phyloP scores from a whole-genome alignment of 2,113 vertebrate species.

The Forbesichthys agassizii region DNA sequence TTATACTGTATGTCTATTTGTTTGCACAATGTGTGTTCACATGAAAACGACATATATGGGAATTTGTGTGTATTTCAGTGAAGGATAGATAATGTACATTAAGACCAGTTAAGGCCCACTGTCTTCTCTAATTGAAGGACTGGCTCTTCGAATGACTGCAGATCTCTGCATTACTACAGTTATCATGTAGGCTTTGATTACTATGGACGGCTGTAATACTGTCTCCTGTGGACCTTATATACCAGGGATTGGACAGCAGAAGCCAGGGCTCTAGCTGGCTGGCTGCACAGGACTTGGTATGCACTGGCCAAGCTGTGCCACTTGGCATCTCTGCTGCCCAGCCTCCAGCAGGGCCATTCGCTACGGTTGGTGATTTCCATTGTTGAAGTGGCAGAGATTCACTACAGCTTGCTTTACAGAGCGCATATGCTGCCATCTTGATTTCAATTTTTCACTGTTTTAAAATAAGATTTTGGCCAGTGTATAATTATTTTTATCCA shows the following conservation, averaged over 20 bases:
- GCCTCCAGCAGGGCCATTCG: conserved; percentile 26
- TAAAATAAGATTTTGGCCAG: too few relatives aligned
- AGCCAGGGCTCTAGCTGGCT: conserved; percentile 46
- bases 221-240: conserved; percentile 50
- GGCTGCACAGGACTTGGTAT: conserved; percentile 34
- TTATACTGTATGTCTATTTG: too few relatives aligned
- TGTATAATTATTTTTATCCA: too few relatives aligned
- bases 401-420: neutral
- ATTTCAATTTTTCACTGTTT: too few relatives aligned
- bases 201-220: conserved; percentile 47
- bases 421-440: neutral
- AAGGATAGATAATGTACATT: neutral
- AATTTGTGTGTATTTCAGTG: conserved; percentile 17
- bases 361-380: neutral
- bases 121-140: conserved; percentile 48
- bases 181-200: conserved; percentile 50
- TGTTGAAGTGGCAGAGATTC: neutral
- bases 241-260: conserved; percentile 53
- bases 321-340: conserved; percentile 41
- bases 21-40: too few relatives aligned
- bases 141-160: conserved; percentile 48
- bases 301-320: conserved; percentile 45
- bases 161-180: conserved; percentile 53
- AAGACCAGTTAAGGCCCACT: conserved; percentile 19
- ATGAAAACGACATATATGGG: too few relatives aligned